Evolutionary conservation across 2,797 vertebrate species (phyloP).

Genomic region (Etheostoma nigrum): DNA sequence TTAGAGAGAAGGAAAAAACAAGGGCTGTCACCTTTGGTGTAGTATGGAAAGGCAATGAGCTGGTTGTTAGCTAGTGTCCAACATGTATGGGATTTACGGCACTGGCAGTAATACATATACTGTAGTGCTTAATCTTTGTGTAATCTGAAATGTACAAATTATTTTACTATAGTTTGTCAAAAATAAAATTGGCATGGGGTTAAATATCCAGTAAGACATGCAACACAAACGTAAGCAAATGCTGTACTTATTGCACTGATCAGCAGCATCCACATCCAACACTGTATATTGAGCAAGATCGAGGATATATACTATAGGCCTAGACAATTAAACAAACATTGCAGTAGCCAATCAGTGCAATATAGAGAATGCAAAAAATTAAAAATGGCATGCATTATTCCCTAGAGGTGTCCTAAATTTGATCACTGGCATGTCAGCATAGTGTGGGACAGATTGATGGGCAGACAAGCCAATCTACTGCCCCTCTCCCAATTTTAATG

Average conservation of each 20-base stretch:
- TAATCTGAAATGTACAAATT: not conserved
- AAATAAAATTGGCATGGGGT: not conserved
- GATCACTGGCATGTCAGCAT: slow-evolving; percentile 21
- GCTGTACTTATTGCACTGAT: not conserved
- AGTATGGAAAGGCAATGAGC: not conserved
- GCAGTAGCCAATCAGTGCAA: slow-evolving; percentile 24
- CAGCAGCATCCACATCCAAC: not conserved
- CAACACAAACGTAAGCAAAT: not conserved
- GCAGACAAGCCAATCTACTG: not conserved
- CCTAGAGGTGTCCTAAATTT: slow-evolving; percentile 32
- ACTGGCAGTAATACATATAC: not conserved
- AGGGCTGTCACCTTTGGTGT: not conserved
- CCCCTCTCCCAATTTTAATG: slow-evolving; percentile 6
- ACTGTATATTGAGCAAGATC: slow-evolving; percentile 2
- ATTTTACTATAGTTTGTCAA: not conserved
- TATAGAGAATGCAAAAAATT: slow-evolving; percentile 22
- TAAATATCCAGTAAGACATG: slow-evolving; percentile 1
- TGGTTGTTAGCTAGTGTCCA: not conserved
- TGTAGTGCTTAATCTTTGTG: not conserved
- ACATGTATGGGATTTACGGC: not conserved
- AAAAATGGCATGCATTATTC: slow-evolving; percentile 30
- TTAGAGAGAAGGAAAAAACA: not conserved
- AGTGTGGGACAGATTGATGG: slow-evolving; percentile 35
- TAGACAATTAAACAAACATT: slow-evolving; percentile 10
- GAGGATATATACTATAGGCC: no score